Percentiles rank a stretch among this genome's conserved stretches.
Evolutionary conservation across 2,113 vertebrate genomes (phyloP).

Genomic region (Corydoras maculifer): DNA sequence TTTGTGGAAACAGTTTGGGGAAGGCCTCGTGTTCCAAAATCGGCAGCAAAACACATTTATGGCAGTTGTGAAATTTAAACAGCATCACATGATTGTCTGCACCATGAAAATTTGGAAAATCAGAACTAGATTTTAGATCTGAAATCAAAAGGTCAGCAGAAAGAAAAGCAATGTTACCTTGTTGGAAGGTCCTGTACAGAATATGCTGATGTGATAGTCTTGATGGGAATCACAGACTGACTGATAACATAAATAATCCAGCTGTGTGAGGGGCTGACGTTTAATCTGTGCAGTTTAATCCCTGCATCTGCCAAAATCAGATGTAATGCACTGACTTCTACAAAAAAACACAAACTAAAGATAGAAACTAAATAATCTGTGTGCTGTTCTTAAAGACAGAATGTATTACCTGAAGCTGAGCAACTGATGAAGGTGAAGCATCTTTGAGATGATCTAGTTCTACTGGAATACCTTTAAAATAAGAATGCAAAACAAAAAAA

Average conservation of each 20-base stretch:
- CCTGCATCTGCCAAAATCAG: constrained; percentile 6
- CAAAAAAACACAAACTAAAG: background rate
- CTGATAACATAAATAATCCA: background rate
- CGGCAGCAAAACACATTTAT: too few relatives aligned
- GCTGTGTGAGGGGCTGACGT: background rate
- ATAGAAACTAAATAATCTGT: too few relatives aligned
- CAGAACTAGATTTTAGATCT: too few relatives aligned
- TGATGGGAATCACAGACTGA: background rate
- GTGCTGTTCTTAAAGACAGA: background rate
- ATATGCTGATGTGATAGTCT: background rate
- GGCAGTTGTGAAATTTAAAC: too few relatives aligned
- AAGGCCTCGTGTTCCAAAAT: too few relatives aligned
- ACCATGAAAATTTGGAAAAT: too few relatives aligned
- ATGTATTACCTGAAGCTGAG: constrained; percentile 27
- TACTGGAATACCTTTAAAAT: background rate
- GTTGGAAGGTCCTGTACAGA: background rate
- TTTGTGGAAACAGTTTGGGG: too few relatives aligned
- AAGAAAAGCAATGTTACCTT: background rate
- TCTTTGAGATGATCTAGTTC: background rate
- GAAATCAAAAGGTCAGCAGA: too few relatives aligned
- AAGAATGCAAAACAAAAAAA: background rate
- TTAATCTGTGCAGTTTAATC: constrained; percentile 9
- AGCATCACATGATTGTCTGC: too few relatives aligned
- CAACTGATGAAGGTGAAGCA: background rate
- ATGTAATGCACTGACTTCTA: background rate